phyloP scores from a whole-genome alignment of 2,113 vertebrate species.

The Cathartes aura region DNA sequence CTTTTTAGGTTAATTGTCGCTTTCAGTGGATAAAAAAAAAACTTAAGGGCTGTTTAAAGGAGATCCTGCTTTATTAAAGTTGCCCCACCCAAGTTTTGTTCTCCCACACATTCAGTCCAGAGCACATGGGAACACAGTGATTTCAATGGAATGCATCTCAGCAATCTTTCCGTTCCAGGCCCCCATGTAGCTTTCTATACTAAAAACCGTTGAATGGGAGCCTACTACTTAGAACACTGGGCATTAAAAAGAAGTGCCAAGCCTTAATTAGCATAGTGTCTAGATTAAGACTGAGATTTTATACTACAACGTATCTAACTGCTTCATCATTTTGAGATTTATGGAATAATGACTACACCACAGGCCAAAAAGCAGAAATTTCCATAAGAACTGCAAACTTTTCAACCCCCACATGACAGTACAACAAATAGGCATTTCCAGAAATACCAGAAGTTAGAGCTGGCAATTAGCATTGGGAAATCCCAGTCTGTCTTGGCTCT shows the following conservation, averaged over 20 bases:
- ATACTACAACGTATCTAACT: not conserved
- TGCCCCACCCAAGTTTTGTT: constrained; percentile 7
- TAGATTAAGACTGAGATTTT: not conserved
- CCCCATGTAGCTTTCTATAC: not conserved
- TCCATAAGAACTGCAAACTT: not conserved
- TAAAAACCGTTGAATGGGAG: not conserved
- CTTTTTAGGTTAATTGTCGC: not conserved
- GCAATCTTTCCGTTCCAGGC: not conserved
- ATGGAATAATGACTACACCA: not conserved
- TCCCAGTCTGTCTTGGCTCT: constrained; percentile 24
- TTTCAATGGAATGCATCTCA: not conserved
- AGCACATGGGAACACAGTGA: not conserved
- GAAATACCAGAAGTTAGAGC: constrained; percentile 61
- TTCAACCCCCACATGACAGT: not conserved
- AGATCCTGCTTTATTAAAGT: not conserved
- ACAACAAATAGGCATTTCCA: constrained; percentile 43
- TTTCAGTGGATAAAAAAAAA: not conserved
- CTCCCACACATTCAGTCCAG: not conserved
- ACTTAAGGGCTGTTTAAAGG: not conserved
- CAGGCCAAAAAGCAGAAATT: not conserved
- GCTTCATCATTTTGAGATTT: not conserved
- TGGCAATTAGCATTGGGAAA: constrained; percentile 58
- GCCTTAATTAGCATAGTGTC: not conserved
- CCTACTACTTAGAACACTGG: not conserved
- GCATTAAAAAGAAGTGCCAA: not conserved